A percentile compares a stretch with the other conserved stretches of the same genome.
These are phyloP conservation scores for Drosophila anomelani DNA, from an alignment of 2,888 invertebrate genomes.

Conservation along the genomic window DNA sequence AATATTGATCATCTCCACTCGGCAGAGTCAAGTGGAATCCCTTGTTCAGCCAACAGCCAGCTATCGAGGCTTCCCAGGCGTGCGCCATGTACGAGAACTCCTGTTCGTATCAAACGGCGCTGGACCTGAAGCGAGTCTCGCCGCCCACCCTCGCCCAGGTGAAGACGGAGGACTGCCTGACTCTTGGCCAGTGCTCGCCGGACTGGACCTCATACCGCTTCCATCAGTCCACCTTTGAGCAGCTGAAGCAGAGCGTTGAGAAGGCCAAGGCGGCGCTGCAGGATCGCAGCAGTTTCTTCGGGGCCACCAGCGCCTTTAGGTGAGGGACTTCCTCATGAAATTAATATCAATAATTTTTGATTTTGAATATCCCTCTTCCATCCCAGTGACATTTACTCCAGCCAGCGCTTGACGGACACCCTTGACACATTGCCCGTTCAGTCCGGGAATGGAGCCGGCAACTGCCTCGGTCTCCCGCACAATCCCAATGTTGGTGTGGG, in stretches of 20 bases:
- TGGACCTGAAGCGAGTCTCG: conserved; percentile 90
- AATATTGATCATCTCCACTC: neutral
- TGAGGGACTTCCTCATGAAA: conserved; percentile 62
- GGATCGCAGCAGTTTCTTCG: conserved; percentile 89
- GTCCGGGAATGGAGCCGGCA: conserved; percentile 74
- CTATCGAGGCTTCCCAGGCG: conserved; percentile 63
- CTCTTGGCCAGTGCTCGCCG: conserved; percentile 86
- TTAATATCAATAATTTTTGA: too few species aligned
- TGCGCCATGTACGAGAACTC: conserved; percentile 94
- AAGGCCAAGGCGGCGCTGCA: conserved; percentile 95
- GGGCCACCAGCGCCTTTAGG: conserved; percentile 90
- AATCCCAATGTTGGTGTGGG: conserved; percentile 72
- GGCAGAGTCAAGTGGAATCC: conserved; percentile 83
- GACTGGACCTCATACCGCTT: conserved; percentile 93
- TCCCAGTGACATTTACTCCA: conserved; percentile 84
- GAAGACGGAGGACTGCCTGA: conserved; percentile 86
- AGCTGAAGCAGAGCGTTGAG: conserved; percentile 95
- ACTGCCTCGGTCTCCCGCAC: conserved; percentile 82
- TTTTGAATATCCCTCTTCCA: neutral
- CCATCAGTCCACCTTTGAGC: conserved; percentile 94
- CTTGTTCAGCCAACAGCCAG: conserved; percentile 73
- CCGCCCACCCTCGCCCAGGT: conserved; percentile 84
- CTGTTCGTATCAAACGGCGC: conserved; percentile 94
- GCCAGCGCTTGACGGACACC: conserved; percentile 83
- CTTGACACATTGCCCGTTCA: conserved; percentile 82